Evolutionary conservation across 2,797 vertebrate species (phyloP), one percentile per base, ranked within the genome.

Genomic region (Danio jaintianensis): DNA sequence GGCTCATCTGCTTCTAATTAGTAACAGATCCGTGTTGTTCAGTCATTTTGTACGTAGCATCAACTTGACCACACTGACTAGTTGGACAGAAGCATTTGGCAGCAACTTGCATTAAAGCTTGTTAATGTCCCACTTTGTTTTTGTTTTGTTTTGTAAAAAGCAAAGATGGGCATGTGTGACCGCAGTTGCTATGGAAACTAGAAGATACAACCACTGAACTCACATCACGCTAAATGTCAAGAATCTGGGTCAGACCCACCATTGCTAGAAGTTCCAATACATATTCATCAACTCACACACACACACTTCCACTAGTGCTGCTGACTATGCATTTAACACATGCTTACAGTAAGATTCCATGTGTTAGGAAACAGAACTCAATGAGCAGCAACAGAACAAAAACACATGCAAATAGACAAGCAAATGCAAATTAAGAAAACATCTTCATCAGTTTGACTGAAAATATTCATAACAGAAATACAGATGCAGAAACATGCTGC

Each of bases 171-270:
- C 63, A 13, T 48, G 47, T 7, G 50, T 29, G 36, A 66, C 56
- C 58, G 5, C 82, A 83, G 66, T 47, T 77, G 66, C 18, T 55
- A 50, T 67, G 68, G 59, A 40, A 78, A 53, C 52, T 10, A 11
- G n/a, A 47, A 80, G 36, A 63, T 74, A 78, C 47, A 74, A 56
- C 15, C 22, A 42, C 22, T 38, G 5, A 59, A 72, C 52, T 58
- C 48, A 53, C 11, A 5, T 20, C 47, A 73, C 13, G 5, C 53
- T 63, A 58, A 52, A 56, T 66, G 29, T 79, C 69, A 43, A 48
- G 52, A 68, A 83, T 76, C 77, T 83, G 77, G 77, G 76, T 75
- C 76, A 81, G 50, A 20, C 78, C 77, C 2, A 11, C 47, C 53
- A 70, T 53, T 59, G 64, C 67, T 29, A 68, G 3, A 18, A 47